Conservation (phyloP, 23 tunicate species). For the Clavelina lepadiformis region DNA sequence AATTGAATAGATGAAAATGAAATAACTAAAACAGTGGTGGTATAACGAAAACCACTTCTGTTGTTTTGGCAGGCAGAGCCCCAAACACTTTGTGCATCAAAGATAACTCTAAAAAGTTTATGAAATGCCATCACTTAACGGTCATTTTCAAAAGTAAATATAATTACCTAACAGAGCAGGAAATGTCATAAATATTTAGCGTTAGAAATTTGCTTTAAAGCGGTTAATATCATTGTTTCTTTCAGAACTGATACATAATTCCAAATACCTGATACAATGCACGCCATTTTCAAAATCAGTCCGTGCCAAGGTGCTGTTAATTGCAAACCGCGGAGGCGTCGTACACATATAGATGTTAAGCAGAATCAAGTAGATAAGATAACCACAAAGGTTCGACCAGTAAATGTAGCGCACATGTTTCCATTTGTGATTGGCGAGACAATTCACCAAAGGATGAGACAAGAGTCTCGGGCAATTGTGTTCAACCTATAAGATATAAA, state of each 20-base stretch:
- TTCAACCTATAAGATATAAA: constrained; percentile 16
- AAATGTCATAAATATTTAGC: neutral
- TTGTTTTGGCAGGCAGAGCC: constrained; percentile 30
- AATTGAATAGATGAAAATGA: constrained; percentile 45
- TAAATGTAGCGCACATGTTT: constrained; percentile 42
- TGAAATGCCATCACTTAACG: too few relatives aligned
- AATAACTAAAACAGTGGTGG: constrained; percentile 16
- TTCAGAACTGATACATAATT: neutral
- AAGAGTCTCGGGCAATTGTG: constrained; percentile 25
- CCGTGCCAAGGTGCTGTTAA: constrained; percentile 26
- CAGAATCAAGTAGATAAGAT: constrained; percentile 24
- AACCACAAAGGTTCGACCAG: constrained; percentile 17
- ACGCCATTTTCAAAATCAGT: constrained; percentile 4
- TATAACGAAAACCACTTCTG: constrained; percentile 10
- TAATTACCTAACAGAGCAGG: neutral
- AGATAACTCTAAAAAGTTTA: constrained; percentile 16
- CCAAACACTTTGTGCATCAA: constrained; percentile 48
- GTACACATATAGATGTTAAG: constrained; percentile 48
- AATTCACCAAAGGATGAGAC: constrained; percentile 56
- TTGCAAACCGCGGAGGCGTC: constrained; percentile 48
- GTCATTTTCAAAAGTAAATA: too few relatives aligned
- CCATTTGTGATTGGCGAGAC: constrained; percentile 63
- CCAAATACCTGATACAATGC: constrained; percentile 17
- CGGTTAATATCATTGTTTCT: neutral
- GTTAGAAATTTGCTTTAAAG: neutral